Conservation (phyloP, 1,140 invertebrate genomes). For the Cotesia vestalis region DNA sequence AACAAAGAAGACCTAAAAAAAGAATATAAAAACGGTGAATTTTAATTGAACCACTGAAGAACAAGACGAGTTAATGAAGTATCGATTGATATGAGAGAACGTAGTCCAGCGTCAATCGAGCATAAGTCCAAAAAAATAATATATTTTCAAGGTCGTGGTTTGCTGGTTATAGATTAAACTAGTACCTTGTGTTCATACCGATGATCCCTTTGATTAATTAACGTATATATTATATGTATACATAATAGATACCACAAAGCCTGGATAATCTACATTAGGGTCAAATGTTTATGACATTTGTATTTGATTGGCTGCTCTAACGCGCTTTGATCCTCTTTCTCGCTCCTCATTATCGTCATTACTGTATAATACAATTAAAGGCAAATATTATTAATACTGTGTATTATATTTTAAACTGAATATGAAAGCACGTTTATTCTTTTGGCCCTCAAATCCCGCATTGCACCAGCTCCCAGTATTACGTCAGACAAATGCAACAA, state of each 20-base stretch:
- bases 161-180: too few species aligned
- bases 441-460: constrained; percentile 23
- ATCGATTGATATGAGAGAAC: constrained; percentile 12
- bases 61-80: constrained; percentile 21
- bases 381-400: too few species aligned
- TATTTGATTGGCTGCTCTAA: too few species aligned
- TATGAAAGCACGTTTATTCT: neutral
- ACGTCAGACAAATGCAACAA: constrained; percentile 9
- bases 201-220: too few species aligned
- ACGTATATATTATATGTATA: too few species aligned
- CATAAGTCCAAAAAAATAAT: neutral
- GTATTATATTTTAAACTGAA: neutral
- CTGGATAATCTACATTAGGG: too few species aligned
- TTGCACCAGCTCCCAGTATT: constrained; percentile 19
- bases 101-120: neutral
- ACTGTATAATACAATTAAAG: too few species aligned
- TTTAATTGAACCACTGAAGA: constrained; percentile 1
- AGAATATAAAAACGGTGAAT: neutral
- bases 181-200: too few species aligned
- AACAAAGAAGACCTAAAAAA: neutral
- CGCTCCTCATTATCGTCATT: too few species aligned
- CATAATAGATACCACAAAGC: too few species aligned
- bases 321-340: too few species aligned
- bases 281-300: too few species aligned
- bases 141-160: constrained; percentile 3